phyloP scores from a whole-genome alignment of 2,797 vertebrate species.

The Nannoperca australis region DNA sequence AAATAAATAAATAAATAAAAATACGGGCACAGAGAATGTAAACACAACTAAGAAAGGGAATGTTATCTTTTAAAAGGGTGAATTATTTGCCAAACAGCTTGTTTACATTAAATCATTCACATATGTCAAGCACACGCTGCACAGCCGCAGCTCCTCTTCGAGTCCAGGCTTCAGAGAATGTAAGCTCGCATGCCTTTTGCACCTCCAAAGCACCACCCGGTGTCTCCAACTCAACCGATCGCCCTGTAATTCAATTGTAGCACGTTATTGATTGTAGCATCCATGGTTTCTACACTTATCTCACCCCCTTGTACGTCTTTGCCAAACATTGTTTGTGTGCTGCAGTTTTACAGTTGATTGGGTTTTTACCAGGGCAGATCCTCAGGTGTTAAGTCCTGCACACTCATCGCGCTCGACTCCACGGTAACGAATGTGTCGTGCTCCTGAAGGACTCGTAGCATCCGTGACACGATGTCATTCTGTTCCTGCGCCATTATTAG shows the following conservation, averaged over 20 bases:
- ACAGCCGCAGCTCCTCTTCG: slow-evolving; percentile 61
- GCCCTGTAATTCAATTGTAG: slow-evolving; percentile 78
- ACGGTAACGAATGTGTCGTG: slow-evolving; percentile 44
- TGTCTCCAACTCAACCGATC: slow-evolving; percentile 56
- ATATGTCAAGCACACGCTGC: slow-evolving; percentile 71
- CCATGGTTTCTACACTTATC: slow-evolving; percentile 57
- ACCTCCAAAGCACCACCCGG: slow-evolving; percentile 66
- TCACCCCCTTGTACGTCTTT: slow-evolving; percentile 21
- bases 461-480: slow-evolving; percentile 63
- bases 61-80: slow-evolving; percentile 46
- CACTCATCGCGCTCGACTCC: slow-evolving; percentile 46
- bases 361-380: slow-evolving; percentile 60
- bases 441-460: slow-evolving; percentile 77
- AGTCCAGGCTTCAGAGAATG: slow-evolving; percentile 80
- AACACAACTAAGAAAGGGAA: slow-evolving; percentile 63
- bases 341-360: slow-evolving; percentile 64
- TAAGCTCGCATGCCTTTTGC: slow-evolving; percentile 85
- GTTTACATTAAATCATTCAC: slow-evolving; percentile 73
- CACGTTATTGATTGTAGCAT: slow-evolving; percentile 85
- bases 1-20: slow-evolving; percentile 10
- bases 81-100: slow-evolving; percentile 62
- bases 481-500: slow-evolving; percentile 52
- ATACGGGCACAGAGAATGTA: slow-evolving; percentile 78
- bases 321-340: slow-evolving; percentile 48
- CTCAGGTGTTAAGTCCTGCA: slow-evolving; percentile 73